These are phyloP conservation scores for Calidris pugnax DNA, from an alignment of 2,113 vertebrate species.

Conservation along the genomic window DNA sequence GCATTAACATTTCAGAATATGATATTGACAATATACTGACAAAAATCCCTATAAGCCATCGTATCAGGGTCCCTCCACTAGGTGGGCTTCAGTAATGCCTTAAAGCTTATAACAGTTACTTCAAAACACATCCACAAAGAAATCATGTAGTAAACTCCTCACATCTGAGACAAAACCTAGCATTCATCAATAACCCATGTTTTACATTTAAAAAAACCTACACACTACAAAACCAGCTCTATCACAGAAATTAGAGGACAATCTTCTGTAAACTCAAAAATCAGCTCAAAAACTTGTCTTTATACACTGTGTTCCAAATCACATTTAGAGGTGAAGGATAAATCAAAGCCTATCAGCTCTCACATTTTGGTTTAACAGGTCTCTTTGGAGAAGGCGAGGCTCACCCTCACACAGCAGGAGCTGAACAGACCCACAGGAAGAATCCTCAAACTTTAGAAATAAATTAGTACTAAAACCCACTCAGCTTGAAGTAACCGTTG, in stretches of 20 bases:
- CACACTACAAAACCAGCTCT: neutral
- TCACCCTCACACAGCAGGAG: constrained; percentile 10
- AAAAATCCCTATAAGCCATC: neutral
- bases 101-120: neutral
- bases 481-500: constrained; percentile 38
- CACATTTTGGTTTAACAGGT: neutral
- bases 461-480: constrained; percentile 48
- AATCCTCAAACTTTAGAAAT: constrained; percentile 44
- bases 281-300: neutral
- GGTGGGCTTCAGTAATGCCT: neutral
- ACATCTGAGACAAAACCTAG: neutral
- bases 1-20: neutral
- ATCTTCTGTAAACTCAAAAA: neutral
- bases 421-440: constrained; percentile 29
- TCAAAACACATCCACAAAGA: neutral
- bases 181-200: neutral
- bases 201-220: neutral
- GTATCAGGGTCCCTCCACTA: neutral
- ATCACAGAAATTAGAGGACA: neutral
- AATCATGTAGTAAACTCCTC: neutral
- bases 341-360: neutral
- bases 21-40: neutral
- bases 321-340: neutral
- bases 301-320: neutral
- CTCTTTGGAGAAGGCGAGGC: neutral